These are phyloP conservation scores for Taenaris catops DNA, from an alignment of 2,888 invertebrate genomes.

Conservation along the genomic window DNA sequence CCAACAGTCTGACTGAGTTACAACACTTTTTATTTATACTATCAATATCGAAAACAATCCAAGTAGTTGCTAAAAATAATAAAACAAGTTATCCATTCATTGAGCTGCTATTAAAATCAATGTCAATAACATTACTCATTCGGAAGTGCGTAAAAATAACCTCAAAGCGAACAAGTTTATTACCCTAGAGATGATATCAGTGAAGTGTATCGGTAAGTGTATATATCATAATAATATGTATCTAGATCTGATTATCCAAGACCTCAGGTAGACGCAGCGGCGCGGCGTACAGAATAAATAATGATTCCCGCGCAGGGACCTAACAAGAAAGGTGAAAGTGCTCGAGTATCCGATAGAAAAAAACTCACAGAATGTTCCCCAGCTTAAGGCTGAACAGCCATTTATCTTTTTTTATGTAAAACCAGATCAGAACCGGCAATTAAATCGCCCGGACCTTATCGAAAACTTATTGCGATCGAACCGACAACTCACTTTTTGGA, in stretches of 20 bases:
- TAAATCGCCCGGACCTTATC: constrained; percentile 77
- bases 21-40: constrained; percentile 20
- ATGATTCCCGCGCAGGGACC: constrained; percentile 40
- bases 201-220: constrained; percentile 36
- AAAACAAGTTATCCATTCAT: constrained; percentile 6
- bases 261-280: constrained; percentile 43
- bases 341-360: constrained; percentile 54
- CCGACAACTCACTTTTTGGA: constrained; percentile 77
- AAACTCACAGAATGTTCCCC: constrained; percentile 63
- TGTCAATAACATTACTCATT: constrained; percentile 10
- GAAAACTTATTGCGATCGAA: constrained; percentile 78
- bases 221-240: constrained; percentile 54
- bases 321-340: constrained; percentile 69
- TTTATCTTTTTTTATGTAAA: constrained; percentile 79
- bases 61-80: background rate
- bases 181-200: constrained; percentile 35
- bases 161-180: constrained; percentile 31
- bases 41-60: background rate
- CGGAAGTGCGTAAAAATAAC: constrained; percentile 19
- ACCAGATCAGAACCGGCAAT: constrained; percentile 78
- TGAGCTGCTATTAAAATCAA: background rate
- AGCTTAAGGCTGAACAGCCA: constrained; percentile 66
- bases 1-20: constrained; percentile 23
- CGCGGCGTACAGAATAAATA: constrained; percentile 57
- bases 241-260: constrained; percentile 57